Evolutionary conservation across 2,888 invertebrate species (phyloP).

Genomic region (Eupithecia abbreviata): DNA sequence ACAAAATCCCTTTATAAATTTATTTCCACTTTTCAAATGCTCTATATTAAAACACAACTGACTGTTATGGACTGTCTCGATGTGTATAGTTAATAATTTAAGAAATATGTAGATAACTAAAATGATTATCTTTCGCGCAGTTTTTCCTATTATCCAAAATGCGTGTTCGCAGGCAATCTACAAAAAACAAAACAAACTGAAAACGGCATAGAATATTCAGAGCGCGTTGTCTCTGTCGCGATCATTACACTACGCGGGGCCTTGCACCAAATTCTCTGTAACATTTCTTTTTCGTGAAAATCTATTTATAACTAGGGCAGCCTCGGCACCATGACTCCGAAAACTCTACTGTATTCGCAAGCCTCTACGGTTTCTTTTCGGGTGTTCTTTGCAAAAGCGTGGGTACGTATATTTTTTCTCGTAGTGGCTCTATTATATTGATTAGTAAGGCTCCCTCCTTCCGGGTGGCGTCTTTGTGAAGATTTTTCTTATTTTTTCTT

Average conservation of each 20-base stretch:
- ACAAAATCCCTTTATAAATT: not conserved
- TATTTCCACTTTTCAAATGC: not conserved
- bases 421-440: constrained; percentile 84
- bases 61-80: not conserved
- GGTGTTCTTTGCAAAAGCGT: constrained; percentile 45
- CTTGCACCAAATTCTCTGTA: constrained; percentile 83
- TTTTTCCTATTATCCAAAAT: not conserved
- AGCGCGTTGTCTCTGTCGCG: constrained; percentile 51
- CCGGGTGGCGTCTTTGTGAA: constrained; percentile 74
- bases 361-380: constrained; percentile 51
- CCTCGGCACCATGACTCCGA: constrained; percentile 57
- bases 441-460: constrained; percentile 79
- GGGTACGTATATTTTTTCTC: constrained; percentile 78
- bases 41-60: not conserved
- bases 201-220: constrained; percentile 43
- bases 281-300: constrained; percentile 85
- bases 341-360: constrained; percentile 49
- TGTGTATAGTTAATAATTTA: too few species aligned
- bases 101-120: too few species aligned
- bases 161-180: constrained; percentile 15
- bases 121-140: not conserved
- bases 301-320: constrained; percentile 84
- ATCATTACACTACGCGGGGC: constrained; percentile 66
- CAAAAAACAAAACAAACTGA: constrained; percentile 28
- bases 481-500: constrained; percentile 73